Conservation (phyloP, 1,140 invertebrate genomes). For the Trigoniulus corallinus region DNA sequence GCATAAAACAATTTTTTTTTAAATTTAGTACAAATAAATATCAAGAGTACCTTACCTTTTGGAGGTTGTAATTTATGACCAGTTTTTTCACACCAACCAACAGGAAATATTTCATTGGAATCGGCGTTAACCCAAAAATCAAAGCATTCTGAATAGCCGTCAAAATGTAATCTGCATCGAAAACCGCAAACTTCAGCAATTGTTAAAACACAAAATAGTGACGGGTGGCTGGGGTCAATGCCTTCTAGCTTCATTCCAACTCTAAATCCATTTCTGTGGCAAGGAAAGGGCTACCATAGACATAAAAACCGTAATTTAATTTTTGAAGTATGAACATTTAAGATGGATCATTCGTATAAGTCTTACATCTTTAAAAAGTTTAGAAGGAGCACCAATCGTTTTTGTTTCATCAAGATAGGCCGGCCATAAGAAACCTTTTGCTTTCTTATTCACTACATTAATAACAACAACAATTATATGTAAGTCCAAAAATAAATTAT, state of each 20-base stretch:
- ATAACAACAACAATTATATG: not conserved
- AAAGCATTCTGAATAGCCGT: slow-evolving; percentile 72
- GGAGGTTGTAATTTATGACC: slow-evolving; percentile 55
- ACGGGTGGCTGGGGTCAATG: slow-evolving; percentile 79
- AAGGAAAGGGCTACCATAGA: slow-evolving; percentile 38
- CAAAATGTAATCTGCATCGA: slow-evolving; percentile 74
- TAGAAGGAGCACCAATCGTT: slow-evolving; percentile 20
- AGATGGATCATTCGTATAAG: no score
- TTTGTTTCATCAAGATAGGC: slow-evolving; percentile 25
- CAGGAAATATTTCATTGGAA: slow-evolving; percentile 75
- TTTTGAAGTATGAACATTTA: no score
- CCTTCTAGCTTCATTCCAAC: slow-evolving; percentile 84
- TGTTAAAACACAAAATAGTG: slow-evolving; percentile 70
- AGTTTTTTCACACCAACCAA: slow-evolving; percentile 81
- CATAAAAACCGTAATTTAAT: not conserved
- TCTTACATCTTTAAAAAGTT: slow-evolving; percentile 27
- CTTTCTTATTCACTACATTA: slow-evolving; percentile 11
- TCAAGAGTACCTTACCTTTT: slow-evolving; percentile 34
- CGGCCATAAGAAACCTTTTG: slow-evolving; percentile 24
- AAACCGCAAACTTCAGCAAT: slow-evolving; percentile 56
- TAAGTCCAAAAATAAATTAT: not conserved
- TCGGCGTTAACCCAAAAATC: slow-evolving; percentile 92
- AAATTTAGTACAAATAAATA: not conserved
- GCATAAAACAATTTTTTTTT: not conserved
- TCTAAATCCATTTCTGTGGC: slow-evolving; percentile 49